Conservation (phyloP, 2,888 invertebrate genomes). For the Acheta domesticus region DNA sequence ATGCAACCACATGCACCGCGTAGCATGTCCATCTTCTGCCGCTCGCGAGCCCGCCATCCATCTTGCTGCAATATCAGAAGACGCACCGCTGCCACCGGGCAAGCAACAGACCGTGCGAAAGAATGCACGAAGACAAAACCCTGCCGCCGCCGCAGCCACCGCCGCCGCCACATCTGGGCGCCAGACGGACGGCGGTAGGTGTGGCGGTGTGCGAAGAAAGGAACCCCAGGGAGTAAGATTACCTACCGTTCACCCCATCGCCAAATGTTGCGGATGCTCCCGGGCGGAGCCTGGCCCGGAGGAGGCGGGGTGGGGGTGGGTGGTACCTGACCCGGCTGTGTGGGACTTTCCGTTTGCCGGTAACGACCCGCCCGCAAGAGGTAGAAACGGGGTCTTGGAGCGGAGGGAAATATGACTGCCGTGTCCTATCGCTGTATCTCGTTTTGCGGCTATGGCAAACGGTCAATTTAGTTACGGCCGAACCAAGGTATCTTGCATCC, state of each 20-base stretch:
- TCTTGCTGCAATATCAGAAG: constrained; percentile 18
- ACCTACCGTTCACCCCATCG: not conserved
- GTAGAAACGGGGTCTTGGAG: too few relatives aligned
- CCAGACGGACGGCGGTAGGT: not conserved
- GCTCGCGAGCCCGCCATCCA: not conserved
- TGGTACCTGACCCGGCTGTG: not conserved
- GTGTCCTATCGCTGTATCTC: too few relatives aligned
- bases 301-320: too few relatives aligned
- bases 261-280: not conserved
- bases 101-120: too few relatives aligned
- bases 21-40: not conserved
- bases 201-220: not conserved
- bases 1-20: too few relatives aligned
- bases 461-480: too few relatives aligned
- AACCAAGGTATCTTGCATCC: not conserved
- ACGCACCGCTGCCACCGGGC: not conserved
- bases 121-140: too few relatives aligned
- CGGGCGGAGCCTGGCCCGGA: not conserved
- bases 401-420: too few relatives aligned
- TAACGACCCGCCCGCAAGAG: too few relatives aligned
- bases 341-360: too few relatives aligned
- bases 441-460: too few relatives aligned
- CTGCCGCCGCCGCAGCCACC: not conserved
- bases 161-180: not conserved
- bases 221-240: not conserved